Conservation (phyloP, 2,797 vertebrate genomes). For the Tamandua tetradactyla region DNA sequence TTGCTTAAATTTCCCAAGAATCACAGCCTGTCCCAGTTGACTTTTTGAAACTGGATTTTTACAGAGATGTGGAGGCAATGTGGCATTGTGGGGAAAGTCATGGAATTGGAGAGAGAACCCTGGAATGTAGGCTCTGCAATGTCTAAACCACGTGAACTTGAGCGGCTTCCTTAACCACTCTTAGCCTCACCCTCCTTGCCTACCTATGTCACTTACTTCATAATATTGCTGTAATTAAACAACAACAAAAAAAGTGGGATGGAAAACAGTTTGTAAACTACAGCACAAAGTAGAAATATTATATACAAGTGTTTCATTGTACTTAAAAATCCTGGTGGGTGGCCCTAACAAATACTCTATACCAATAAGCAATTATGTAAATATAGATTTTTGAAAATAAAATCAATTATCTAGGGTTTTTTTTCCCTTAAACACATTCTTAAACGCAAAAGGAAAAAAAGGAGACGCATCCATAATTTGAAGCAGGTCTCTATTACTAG, state of each 20-base stretch:
- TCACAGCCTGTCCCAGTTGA: slow-evolving; percentile 52
- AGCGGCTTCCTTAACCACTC: background rate
- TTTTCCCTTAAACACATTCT: slow-evolving; percentile 25
- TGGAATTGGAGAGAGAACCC: background rate
- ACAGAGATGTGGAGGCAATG: background rate
- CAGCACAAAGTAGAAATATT: background rate
- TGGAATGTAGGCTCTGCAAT: background rate
- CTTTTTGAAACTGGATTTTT: slow-evolving; percentile 46
- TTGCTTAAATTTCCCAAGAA: slow-evolving; percentile 65
- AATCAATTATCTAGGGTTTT: slow-evolving; percentile 15
- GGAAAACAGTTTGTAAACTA: background rate
- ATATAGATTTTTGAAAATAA: background rate
- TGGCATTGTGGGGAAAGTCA: background rate
- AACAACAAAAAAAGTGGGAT: background rate
- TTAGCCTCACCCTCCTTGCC: background rate
- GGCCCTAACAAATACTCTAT: background rate
- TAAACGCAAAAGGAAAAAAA: slow-evolving; percentile 21
- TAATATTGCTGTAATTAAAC: background rate
- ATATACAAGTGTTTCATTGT: background rate
- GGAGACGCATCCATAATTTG: background rate
- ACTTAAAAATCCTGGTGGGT: background rate
- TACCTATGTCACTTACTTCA: background rate
- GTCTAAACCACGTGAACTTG: background rate
- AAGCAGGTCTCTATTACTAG: slow-evolving; percentile 35
- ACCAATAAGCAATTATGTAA: background rate